A percentile compares a stretch with the other conserved stretches of the same genome.
Evolutionary conservation across 2,888 invertebrate genomes (phyloP).

Genomic region (Megastigmus dorsalis): DNA sequence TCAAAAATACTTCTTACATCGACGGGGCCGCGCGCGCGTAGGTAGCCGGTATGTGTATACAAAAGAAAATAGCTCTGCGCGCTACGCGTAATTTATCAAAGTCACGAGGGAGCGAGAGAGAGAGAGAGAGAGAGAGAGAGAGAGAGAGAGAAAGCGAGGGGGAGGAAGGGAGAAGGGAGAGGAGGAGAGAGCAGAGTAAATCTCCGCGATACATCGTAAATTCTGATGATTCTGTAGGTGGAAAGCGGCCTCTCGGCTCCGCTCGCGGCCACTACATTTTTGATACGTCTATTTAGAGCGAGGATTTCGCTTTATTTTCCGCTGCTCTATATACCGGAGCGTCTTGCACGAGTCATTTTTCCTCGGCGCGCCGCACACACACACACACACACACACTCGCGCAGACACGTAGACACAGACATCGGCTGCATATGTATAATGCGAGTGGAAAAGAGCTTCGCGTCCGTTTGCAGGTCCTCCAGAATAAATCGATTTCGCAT

Average conservation of each 20-base stretch:
- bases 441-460: not conserved
- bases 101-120: not conserved
- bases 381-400: no score
- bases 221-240: conserved; percentile 36
- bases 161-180: not conserved
- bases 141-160: not conserved
- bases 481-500: conserved; percentile 51
- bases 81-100: conserved; percentile 34
- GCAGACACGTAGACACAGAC: no score
- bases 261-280: conserved; percentile 31
- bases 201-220: conserved; percentile 35
- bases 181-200: not conserved
- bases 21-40: no score
- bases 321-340: conserved; percentile 14
- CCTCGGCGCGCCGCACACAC: not conserved
- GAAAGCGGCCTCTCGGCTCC: no score
- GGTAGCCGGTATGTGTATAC: no score
- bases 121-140: not conserved
- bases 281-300: conserved; percentile 37
- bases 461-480: conserved; percentile 44
- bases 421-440: conserved; percentile 36
- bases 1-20: conserved; percentile 9
- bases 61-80: not conserved
- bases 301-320: conserved; percentile 35
- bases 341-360: conserved; percentile 31